A percentile compares a stretch with the other conserved stretches of the same genome.
These are phyloP conservation scores for Leptinotarsa lineolata DNA, from an alignment of 1,140 invertebrate genomes.

Conservation along the genomic window DNA sequence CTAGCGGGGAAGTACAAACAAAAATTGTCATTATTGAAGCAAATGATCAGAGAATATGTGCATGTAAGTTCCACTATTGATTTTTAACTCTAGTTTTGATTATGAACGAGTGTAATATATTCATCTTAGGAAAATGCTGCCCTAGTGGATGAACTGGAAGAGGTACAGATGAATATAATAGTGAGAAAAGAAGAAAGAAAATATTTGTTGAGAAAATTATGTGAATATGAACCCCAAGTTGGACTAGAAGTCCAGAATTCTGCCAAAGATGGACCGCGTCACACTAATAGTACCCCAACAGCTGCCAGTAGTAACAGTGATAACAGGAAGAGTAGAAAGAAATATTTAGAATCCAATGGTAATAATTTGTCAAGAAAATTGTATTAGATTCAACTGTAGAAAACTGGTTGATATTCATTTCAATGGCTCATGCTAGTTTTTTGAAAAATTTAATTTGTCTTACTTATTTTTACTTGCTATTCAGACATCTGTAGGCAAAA, in stretches of 20 bases:
- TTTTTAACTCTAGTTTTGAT: slow-evolving; percentile 10
- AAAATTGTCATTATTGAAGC: slow-evolving; percentile 51
- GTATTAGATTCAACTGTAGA: neutral
- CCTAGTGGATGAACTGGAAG: slow-evolving; percentile 78
- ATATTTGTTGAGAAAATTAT: slow-evolving; percentile 70
- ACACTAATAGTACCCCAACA: neutral
- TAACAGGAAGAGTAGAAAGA: slow-evolving; percentile 8
- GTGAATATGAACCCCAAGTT: slow-evolving; percentile 65
- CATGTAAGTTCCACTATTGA: slow-evolving; percentile 44
- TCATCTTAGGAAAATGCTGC: slow-evolving; percentile 75
- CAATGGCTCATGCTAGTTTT: too few species aligned
- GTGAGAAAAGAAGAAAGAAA: slow-evolving; percentile 76
- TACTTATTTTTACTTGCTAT: too few species aligned
- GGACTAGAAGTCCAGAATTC: slow-evolving; percentile 57
- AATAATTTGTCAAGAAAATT: neutral
- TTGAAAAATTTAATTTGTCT: too few species aligned
- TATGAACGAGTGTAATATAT: too few species aligned
- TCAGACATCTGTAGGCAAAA: too few species aligned
- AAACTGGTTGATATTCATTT: too few species aligned
- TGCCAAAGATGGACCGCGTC: slow-evolving; percentile 35
- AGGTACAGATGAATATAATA: slow-evolving; percentile 75
- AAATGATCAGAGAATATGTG: slow-evolving; percentile 52
- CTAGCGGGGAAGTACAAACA: slow-evolving; percentile 42
- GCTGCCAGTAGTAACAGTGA: slow-evolving; percentile 14
- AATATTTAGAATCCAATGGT: neutral